phyloP scores from a whole-genome alignment of 2,888 invertebrate species.

The Morpho deidamia region DNA sequence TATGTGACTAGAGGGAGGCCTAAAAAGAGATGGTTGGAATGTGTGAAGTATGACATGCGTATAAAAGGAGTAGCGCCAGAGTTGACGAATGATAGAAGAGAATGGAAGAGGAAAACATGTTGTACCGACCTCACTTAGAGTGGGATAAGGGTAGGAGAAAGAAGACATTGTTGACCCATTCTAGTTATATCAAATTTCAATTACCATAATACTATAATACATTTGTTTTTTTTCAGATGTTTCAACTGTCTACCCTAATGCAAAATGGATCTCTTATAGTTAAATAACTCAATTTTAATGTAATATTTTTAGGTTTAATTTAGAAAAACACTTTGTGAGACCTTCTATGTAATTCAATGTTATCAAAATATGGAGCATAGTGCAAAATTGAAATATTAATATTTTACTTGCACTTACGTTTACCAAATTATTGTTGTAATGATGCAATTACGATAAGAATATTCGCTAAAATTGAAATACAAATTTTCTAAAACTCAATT shows the following conservation, averaged over 20 bases:
- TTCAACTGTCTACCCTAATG: constrained; percentile 42
- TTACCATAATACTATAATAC: neutral
- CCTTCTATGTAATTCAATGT: constrained; percentile 19
- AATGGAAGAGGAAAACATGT: too few species aligned
- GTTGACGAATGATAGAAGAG: too few species aligned
- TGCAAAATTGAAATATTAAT: too few species aligned
- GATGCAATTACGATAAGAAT: constrained; percentile 1
- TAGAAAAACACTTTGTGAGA: constrained; percentile 48
- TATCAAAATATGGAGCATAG: too few species aligned
- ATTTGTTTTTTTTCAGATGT: constrained; percentile 43
- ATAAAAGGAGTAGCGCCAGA: too few species aligned
- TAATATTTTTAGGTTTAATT: constrained; percentile 49
- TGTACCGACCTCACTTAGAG: too few species aligned
- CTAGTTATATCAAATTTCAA: too few species aligned
- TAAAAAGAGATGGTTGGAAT: too few species aligned
- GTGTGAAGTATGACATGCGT: too few species aligned
- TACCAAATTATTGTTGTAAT: constrained; percentile 6
- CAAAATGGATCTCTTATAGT: constrained; percentile 69
- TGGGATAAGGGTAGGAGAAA: too few species aligned
- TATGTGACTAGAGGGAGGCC: too few species aligned
- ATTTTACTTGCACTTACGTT: constrained; percentile 14
- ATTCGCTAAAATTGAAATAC: neutral
- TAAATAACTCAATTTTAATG: constrained; percentile 41
- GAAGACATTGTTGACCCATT: too few species aligned
- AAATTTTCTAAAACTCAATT: neutral